A percentile compares a stretch with the other conserved stretches of the same genome.
Evolutionary conservation across 2,113 vertebrate species (phyloP).

Genomic region (Atherinomorus stipes): DNA sequence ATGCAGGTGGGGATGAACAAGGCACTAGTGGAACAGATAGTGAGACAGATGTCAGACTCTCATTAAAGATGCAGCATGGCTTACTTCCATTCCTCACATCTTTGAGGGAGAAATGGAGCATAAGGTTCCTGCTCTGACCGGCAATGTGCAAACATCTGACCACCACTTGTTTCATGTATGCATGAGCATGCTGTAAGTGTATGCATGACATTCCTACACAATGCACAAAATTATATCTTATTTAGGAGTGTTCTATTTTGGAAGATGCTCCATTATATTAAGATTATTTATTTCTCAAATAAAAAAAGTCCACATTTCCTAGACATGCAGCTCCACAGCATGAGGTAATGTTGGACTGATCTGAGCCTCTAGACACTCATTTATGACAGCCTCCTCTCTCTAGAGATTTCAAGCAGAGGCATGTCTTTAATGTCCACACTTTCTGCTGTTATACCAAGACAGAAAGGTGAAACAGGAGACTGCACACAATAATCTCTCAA

Average conservation of each 20-base stretch:
- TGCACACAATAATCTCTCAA: conserved; percentile 68
- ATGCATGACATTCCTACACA: conserved; percentile 7
- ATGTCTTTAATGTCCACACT: conserved; percentile 55
- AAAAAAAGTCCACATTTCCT: conserved; percentile 20
- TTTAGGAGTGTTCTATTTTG: background rate
- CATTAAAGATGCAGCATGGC: conserved; percentile 79
- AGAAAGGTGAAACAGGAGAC: conserved; percentile 72
- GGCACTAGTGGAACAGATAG: conserved; percentile 46
- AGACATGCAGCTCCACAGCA: conserved; percentile 33
- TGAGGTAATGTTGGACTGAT: conserved; percentile 46
- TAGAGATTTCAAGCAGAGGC: conserved; percentile 68
- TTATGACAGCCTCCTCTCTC: conserved; percentile 58
- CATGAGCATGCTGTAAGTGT: conserved; percentile 1
- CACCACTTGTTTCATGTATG: conserved; percentile 43
- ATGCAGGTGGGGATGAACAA: conserved; percentile 50
- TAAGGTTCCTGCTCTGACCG: conserved; percentile 58
- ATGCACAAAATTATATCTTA: background rate
- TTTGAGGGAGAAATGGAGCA: conserved; percentile 73
- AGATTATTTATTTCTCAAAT: background rate
- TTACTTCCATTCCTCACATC: conserved; percentile 75
- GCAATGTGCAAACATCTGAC: conserved; percentile 56
- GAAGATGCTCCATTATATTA: conserved; percentile 10
- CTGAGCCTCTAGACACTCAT: conserved; percentile 55
- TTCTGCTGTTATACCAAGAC: conserved; percentile 44
- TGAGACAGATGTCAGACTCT: conserved; percentile 71